phyloP scores from a whole-genome alignment of 2,113 vertebrate genomes.

The Macroglossus sobrinus region DNA sequence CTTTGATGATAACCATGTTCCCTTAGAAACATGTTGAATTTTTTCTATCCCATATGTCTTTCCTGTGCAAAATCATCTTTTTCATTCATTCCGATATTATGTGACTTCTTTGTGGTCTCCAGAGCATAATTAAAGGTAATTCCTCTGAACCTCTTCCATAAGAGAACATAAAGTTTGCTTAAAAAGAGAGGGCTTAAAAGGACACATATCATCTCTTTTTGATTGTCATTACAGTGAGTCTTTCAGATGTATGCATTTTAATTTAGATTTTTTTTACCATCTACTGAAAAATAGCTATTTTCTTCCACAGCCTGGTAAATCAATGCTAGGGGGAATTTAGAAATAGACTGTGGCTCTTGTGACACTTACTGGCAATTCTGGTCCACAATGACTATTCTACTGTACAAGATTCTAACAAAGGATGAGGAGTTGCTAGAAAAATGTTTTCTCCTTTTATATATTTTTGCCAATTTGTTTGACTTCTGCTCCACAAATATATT shows the following conservation, averaged over 20 bases:
- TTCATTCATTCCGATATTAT: constrained; percentile 38
- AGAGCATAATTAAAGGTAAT: constrained; percentile 41
- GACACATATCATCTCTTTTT: not conserved
- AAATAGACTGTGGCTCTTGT: constrained; percentile 39
- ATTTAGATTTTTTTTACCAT: not conserved
- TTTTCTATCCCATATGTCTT: constrained; percentile 20
- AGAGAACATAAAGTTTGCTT: constrained; percentile 10
- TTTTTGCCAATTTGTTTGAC: not conserved
- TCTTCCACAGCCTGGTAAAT: constrained; percentile 7
- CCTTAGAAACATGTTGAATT: constrained; percentile 36
- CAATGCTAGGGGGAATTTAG: constrained; percentile 51
- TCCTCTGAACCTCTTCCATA: not conserved
- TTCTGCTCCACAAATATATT: not conserved
- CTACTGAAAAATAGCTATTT: constrained; percentile 34
- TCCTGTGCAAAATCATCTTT: not conserved
- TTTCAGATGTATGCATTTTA: constrained; percentile 7
- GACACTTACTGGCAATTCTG: constrained; percentile 46
- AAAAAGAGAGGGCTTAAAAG: not conserved
- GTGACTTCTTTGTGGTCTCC: not conserved
- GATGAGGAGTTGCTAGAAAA: constrained; percentile 19
- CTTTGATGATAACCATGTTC: constrained; percentile 34
- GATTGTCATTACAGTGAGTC: not conserved
- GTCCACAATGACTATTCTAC: not conserved
- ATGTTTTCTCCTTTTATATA: constrained; percentile 2
- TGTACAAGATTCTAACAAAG: constrained; percentile 5